Evolutionary conservation across 2,113 vertebrate species (phyloP), one percentile per base, ranked within the genome.

Genomic region (Camelus dromedarius): DNA sequence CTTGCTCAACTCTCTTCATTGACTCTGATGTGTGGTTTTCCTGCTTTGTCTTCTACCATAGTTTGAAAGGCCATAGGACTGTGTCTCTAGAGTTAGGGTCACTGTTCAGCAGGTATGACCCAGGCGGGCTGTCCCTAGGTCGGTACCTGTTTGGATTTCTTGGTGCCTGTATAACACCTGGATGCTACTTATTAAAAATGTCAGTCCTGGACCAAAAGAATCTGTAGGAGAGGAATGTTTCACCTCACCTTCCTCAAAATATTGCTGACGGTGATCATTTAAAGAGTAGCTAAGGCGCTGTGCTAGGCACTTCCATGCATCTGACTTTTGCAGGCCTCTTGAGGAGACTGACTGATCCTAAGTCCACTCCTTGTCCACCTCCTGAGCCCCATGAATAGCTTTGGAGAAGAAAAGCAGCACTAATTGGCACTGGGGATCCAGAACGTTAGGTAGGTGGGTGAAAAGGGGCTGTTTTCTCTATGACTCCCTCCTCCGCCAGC

Each of bases 401-500:
- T 77, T 81, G 30, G 62, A 92, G 48, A 79, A 8, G 26, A 86
- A 64, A 73, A 89, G 16, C 38, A 46, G 7, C 24, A 16, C 6
- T 38, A 26, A 42, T 35, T 58, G 54, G 22, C n/a, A 42, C 8
- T 19, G 66, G 18, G 72, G 56, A 86, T 19, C 26, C 38, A 72
- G 38, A 35, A 62, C 1, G 4, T 72, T 83, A 62, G 1, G 22
- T 52, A 24, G 22, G 22, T 54, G 16, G 2, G 16, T 56, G 66
- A 64, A 80, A 80, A 67, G 26, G 5, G 26, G 10, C 22, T 15
- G 13, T 80, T 95, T 89, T 88, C 24, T 46, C 32, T 79, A 4
- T 19, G 38, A 46, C 13, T 32, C 1, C 6, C 2, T 3, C 2
- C 15, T 7, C 6, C 24, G 3, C 6, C 8, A 46, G 19, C 38